Evolutionary conservation across 2,113 vertebrate species (phyloP), one percentile per base, ranked within the genome.

Genomic region (Microcebus lehilahytsara): DNA sequence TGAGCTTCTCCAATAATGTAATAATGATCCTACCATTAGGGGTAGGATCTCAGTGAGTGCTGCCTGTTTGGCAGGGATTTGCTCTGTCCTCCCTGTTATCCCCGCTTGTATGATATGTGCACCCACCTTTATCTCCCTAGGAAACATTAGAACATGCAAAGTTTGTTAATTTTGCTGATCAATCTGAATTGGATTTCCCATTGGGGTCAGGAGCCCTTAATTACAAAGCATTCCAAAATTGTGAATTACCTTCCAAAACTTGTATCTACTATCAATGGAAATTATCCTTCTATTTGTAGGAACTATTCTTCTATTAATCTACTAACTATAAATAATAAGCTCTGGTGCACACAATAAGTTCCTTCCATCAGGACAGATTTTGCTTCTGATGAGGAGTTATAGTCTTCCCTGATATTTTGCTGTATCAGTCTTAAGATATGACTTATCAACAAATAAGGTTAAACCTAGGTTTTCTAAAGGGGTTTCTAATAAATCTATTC

Each of bases 391-490:
- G 75, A 58, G 16, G n/a, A 51, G 19, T 60, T 17, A 75, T 74
- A 69, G 85, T 62, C 66, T 79, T 6, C 84, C 12, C 9, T 85
- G 85, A 42, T 81, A 81, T 40, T 64, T 66, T 89, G 30, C 32
- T 51, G 9, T 30, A 27, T 88, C 17, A 60, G 8, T 92, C 16
- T 94, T 85, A 85, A 94, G 74, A 74, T 85, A 67, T 75, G 66
- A 60, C 49, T 30, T 30, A 80, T 42, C 37, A 75, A 71, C 64
- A 95, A 87, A 62, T 6, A 87, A 83, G 30, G 16, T 78, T 53
- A 64, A 95, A 25, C 72, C 64, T 94, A 56, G 22, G 60, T 80
- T 94, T 96, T 79, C 37, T 79, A 88, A 97, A 95, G 14, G 6
- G 2, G 60, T 88, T 80, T 81, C 34, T 67, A 74, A 32, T 74